Evolutionary conservation across 2,888 invertebrate species (phyloP).

Genomic region (Crossocerus cetratus): DNA sequence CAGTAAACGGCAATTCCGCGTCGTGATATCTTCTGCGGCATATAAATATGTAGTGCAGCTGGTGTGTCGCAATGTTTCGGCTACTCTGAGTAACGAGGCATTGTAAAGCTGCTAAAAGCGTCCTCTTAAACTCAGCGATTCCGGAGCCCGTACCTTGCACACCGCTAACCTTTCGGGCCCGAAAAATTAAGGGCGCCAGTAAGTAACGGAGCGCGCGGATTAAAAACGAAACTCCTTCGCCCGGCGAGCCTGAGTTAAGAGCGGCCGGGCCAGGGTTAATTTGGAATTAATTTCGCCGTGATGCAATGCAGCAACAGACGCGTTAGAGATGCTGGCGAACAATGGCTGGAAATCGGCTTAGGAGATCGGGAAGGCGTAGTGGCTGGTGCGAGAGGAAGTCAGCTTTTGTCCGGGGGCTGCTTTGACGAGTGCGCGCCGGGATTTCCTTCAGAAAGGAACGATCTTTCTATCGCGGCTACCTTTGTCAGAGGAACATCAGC

Average conservation of each 20-base stretch:
- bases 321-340: no score
- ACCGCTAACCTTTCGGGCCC: background rate
- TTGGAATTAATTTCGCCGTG: no score
- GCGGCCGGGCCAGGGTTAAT: no score
- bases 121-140: background rate
- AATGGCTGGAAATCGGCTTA: no score
- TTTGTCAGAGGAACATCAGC: constrained; percentile 3
- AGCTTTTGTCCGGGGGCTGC: background rate
- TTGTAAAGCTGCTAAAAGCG: background rate
- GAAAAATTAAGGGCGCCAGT: background rate
- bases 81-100: constrained; percentile 1
- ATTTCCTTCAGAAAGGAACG: background rate
- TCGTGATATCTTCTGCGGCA: background rate
- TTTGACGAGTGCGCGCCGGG: no score
- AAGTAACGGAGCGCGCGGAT: no score
- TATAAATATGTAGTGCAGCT: background rate
- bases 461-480: background rate
- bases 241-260: no score
- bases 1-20: constrained; percentile 1
- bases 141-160: background rate
- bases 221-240: no score
- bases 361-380: no score
- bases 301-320: no score
- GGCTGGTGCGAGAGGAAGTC: no score
- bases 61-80: background rate